Base-by-base conservation (phyloP, 2,888 invertebrate species). In the Priocnemis perturbator region DNA sequence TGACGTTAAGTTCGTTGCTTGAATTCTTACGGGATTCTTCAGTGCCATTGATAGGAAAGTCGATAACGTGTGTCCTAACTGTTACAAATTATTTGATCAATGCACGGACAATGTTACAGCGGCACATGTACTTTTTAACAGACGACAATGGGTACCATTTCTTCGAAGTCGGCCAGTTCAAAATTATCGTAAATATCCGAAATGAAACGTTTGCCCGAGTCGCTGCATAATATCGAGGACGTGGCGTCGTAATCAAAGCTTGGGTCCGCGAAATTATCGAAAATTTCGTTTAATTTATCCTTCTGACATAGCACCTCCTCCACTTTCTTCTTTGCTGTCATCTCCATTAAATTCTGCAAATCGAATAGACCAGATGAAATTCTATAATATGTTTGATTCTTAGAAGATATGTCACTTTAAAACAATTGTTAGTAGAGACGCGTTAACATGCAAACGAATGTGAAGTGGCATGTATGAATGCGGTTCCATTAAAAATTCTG, bases 1-100 rank as follows among this genome's bases (percentile, higher is more conserved):
- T 2, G 85, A 81, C 0, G 87, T 87, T 11, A 87, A 55, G 53
- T 87, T 87, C 20, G 86, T 73, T 71, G 70, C 80, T 60, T 86
- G 79, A 19, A 84, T 73, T 19, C 55, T 23, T 0, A 86, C 72
- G 1, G 81, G 70, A 52, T 79, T 78, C 7, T 64, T 69, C 9
- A 85, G 53, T 30, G 78, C 82, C 79, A 84, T 82, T 17, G 30
- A 73, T 30, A 85, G 69, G 15, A 86, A 81, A n/a, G 85, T 83
- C 21, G 76, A 73, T 44, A 87, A 72, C 45, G 82, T 79, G 30
- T 84, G 79, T 4, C 71, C 76, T 30, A 86, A 67, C 87, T 87
- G 56, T 21, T 67, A 69, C 66, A 55, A 21, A 21, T 23, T 0
- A 23, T 23, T 21, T 53, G 2, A 9, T 37, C 14, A 37, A 11